These are phyloP conservation scores for Calameuta filiformis DNA, from an alignment of 2,888 invertebrate species.

Conservation along the genomic window DNA sequence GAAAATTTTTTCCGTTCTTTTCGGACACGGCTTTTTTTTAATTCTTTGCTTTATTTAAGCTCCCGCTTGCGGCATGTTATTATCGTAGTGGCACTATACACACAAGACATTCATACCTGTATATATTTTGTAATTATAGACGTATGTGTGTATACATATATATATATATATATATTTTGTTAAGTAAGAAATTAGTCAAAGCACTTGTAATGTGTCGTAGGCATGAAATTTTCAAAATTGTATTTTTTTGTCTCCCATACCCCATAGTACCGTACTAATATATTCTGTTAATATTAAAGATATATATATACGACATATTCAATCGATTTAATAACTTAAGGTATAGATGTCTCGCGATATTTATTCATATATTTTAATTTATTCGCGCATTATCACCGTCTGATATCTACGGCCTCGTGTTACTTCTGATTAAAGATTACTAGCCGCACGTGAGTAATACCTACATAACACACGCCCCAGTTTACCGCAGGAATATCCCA, in stretches of 20 bases:
- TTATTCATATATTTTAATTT: neutral
- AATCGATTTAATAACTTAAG: neutral
- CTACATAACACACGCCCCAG: neutral
- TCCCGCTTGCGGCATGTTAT: conserved; percentile 2
- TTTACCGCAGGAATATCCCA: neutral
- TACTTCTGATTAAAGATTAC: neutral
- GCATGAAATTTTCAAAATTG: neutral
- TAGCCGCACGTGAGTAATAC: neutral
- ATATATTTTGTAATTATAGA: neutral
- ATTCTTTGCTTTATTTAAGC: neutral
- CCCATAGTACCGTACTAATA: too few species aligned
- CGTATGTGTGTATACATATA: neutral
- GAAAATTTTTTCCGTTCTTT: conserved; percentile 11
- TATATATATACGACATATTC: neutral
- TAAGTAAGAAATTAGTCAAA: neutral
- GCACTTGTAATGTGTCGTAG: neutral
- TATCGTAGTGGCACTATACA: neutral
- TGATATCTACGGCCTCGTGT: neutral
- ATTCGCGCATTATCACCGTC: neutral
- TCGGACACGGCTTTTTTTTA: conserved; percentile 36
- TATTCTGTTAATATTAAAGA: too few species aligned
- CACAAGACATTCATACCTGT: neutral
- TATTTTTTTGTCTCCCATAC: neutral
- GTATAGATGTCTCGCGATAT: neutral
- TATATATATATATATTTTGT: neutral